Conservation (phyloP, 37 sponge, comb jelly and placozoan species). For the Oscarella lobularis region DNA sequence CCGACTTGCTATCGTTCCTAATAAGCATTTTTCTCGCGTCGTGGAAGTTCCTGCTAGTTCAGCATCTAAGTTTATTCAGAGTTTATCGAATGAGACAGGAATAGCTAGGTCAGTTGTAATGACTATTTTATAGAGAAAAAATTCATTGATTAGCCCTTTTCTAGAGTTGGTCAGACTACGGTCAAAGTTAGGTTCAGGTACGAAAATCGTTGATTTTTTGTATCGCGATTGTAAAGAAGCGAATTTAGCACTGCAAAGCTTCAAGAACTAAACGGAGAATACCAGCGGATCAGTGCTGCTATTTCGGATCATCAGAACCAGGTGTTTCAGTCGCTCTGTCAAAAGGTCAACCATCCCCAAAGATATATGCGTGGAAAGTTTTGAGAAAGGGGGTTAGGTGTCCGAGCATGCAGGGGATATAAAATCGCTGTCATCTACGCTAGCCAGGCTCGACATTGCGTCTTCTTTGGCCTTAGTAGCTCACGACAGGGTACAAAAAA, state of each 20-base stretch:
- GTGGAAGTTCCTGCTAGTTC: constrained; percentile 22
- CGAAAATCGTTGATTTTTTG: neutral
- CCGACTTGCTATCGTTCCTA: constrained; percentile 20
- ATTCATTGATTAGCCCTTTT: neutral
- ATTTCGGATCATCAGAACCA: too few species aligned
- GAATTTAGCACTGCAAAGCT: neutral
- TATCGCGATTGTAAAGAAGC: neutral
- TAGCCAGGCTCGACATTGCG: constrained; percentile 54
- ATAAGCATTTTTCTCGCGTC: constrained; percentile 39
- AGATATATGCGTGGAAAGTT: too few species aligned
- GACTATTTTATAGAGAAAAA: neutral
- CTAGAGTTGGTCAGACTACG: constrained; percentile 36
- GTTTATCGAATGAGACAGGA: neutral
- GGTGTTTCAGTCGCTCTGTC: too few species aligned
- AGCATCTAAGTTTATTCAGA: neutral
- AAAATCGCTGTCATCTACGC: constrained; percentile 17
- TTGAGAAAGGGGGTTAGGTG: too few species aligned
- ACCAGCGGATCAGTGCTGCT: neutral
- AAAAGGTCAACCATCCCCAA: too few species aligned
- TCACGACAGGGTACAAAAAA: constrained; percentile 41
- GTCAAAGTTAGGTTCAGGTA: constrained; percentile 41
- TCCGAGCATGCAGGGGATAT: constrained; percentile 25
- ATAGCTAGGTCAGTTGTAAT: neutral
- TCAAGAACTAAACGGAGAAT: neutral
- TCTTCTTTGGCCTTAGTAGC: constrained; percentile 37